Evolutionary conservation across 2,113 vertebrate genomes (phyloP).

Genomic region (Cairina moschata): DNA sequence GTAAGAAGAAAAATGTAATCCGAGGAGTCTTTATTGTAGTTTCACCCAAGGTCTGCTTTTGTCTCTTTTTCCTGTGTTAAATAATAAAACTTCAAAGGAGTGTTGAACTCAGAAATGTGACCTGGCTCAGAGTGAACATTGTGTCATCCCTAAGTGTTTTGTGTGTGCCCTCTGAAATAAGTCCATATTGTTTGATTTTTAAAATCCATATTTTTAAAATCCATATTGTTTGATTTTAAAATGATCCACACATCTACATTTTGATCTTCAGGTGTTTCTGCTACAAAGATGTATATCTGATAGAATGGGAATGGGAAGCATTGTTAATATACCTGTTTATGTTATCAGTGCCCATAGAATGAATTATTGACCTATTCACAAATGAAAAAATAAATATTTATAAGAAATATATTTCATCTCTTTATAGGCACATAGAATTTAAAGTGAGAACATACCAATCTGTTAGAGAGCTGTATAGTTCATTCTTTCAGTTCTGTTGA

Average conservation of each 20-base stretch:
- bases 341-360: neutral
- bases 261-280: neutral
- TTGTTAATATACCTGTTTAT: neutral
- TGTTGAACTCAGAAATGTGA: neutral
- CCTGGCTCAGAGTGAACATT: neutral
- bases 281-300: neutral
- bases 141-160: neutral
- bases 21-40: neutral
- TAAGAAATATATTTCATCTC: neutral
- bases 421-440: neutral
- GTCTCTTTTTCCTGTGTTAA: neutral
- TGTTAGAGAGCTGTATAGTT: neutral
- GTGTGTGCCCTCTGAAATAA: neutral
- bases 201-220: neutral
- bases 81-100: neutral
- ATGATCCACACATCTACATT: neutral
- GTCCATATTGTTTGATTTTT: neutral
- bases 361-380: neutral
- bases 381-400: neutral
- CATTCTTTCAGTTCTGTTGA: neutral
- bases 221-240: neutral
- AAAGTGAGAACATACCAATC: neutral
- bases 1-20: neutral
- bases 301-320: neutral
- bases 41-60: neutral